Conservation (phyloP, 2,797 vertebrate genomes). For the Limnodromus scolopaceus region DNA sequence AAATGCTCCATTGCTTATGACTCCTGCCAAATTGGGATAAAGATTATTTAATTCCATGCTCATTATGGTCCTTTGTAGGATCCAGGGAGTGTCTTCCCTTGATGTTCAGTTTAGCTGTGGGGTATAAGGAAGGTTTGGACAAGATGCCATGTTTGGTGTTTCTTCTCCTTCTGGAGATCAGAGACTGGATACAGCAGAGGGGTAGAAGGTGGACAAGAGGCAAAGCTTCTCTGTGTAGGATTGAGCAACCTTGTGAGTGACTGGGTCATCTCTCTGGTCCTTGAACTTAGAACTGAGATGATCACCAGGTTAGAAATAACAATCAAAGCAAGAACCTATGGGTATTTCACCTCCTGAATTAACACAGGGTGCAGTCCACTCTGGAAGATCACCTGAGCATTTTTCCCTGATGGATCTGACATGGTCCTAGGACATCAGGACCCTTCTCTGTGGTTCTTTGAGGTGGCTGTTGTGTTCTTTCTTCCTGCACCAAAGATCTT, state of each 20-base stretch:
- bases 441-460: background rate
- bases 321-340: background rate
- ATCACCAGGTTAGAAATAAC: background rate
- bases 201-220: background rate
- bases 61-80: background rate
- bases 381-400: background rate
- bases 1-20: background rate
- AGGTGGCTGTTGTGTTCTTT: background rate
- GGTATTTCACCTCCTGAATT: background rate
- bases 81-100: background rate
- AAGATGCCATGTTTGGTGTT: background rate
- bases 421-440: background rate
- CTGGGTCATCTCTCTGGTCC: background rate
- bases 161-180: background rate
- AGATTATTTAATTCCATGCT: background rate
- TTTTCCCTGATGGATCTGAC: background rate
- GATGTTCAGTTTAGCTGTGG: background rate
- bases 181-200: background rate
- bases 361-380: background rate
- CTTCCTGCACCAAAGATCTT: background rate
- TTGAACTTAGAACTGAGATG: background rate
- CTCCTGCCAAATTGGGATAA: background rate
- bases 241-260: rapidly evolving
- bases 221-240: background rate
- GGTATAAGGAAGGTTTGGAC: background rate